These are phyloP conservation scores for Lagopus leucura DNA, from an alignment of 2,113 vertebrate species.

Conservation along the genomic window DNA sequence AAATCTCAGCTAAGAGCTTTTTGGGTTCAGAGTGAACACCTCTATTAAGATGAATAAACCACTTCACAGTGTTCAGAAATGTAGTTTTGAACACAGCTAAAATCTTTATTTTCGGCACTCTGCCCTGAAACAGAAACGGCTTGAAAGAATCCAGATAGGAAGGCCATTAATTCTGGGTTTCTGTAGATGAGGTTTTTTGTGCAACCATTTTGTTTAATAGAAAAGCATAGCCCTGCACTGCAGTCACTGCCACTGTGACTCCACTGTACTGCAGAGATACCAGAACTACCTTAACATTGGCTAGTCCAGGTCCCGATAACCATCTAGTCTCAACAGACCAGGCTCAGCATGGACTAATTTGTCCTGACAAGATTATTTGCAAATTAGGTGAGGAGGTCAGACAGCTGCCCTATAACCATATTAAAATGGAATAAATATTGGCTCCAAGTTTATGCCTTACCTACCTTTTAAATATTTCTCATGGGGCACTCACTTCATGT, in stretches of 20 bases:
- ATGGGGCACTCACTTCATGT: background rate
- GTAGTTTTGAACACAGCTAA: background rate
- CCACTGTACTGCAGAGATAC: background rate
- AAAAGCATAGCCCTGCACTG: background rate
- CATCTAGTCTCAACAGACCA: slow-evolving; percentile 34
- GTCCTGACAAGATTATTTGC: slow-evolving; percentile 63
- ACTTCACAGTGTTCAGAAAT: slow-evolving; percentile 19
- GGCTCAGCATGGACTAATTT: slow-evolving; percentile 49
- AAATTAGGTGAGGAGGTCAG: slow-evolving; percentile 69
- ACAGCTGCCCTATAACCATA: slow-evolving; percentile 21
- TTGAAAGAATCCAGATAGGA: slow-evolving; percentile 8
- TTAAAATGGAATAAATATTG: background rate
- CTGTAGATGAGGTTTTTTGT: background rate
- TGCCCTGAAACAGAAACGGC: background rate
- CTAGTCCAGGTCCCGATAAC: slow-evolving; percentile 29
- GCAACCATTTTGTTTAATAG: background rate
- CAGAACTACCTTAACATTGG: slow-evolving; percentile 47
- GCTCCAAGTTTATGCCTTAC: background rate
- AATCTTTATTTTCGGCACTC: slow-evolving; percentile 17
- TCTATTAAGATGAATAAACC: slow-evolving; percentile 63
- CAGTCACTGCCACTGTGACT: background rate
- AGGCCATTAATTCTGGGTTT: background rate
- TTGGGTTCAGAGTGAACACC: slow-evolving; percentile 22
- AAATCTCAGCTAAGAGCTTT: slow-evolving; percentile 67
- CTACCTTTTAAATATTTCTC: background rate